Percentiles rank a stretch among this genome's conserved stretches.
These are phyloP conservation scores for Leptinotarsa peninsularis DNA, from an alignment of 2,888 invertebrate species.

Conservation along the genomic window DNA sequence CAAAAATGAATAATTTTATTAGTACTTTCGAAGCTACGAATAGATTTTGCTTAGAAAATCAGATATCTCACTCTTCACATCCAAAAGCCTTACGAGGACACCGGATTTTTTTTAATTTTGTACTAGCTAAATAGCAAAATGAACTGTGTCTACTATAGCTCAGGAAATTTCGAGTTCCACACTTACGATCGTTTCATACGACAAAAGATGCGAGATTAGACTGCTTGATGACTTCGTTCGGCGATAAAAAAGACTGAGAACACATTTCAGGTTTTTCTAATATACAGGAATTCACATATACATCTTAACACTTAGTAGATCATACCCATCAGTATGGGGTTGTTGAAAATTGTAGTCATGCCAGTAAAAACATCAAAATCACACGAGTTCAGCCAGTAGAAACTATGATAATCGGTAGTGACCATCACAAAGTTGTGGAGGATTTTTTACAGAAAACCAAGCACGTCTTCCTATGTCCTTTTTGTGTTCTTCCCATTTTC, in stretches of 20 bases:
- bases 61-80: conserved; percentile 52
- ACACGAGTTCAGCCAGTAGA: background rate
- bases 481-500: too few species aligned
- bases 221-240: conserved; percentile 1
- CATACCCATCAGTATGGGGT: too few species aligned
- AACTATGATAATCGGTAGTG: background rate
- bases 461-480: too few species aligned
- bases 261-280: background rate
- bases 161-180: conserved; percentile 36
- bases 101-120: conserved; percentile 47
- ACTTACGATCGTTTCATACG: conserved; percentile 7
- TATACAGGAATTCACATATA: background rate
- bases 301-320: background rate
- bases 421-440: too few species aligned
- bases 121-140: conserved; percentile 49
- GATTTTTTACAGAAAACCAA: too few species aligned
- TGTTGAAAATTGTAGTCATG: too few species aligned
- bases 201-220: background rate
- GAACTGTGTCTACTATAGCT: conserved; percentile 43
- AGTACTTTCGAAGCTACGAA: conserved; percentile 10
- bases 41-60: conserved; percentile 49
- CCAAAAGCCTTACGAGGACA: conserved; percentile 59
- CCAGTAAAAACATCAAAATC: too few species aligned
- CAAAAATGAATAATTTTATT: conserved; percentile 2
- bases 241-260: background rate